phyloP scores from a whole-genome alignment of 2,888 invertebrate genomes.

The Nasonovia ribisnigri region DNA sequence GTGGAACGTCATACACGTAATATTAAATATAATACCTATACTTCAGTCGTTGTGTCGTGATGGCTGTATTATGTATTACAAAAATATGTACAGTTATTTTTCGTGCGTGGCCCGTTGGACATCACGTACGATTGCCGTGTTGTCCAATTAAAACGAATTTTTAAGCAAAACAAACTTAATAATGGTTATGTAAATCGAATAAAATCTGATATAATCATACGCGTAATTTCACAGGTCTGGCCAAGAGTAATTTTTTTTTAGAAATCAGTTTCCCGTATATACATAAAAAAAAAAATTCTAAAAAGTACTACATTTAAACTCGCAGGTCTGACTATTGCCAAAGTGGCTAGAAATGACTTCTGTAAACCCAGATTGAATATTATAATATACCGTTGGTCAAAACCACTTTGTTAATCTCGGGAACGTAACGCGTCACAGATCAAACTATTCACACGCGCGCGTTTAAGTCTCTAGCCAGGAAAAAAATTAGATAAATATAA shows the following conservation, averaged over 20 bases:
- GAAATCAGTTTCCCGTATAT: not conserved
- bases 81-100: not conserved
- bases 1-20: not conserved
- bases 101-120: not conserved
- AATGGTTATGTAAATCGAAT: slow-evolving; percentile 14
- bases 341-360: not conserved
- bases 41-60: not conserved
- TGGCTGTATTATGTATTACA: not conserved
- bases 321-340: not conserved
- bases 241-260: not conserved
- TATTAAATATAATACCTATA: not conserved
- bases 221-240: not conserved
- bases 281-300: not conserved
- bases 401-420: too few relatives aligned
- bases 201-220: not conserved
- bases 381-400: not conserved
- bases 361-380: not conserved
- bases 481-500: not conserved
- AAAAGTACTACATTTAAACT: not conserved
- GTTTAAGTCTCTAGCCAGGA: not conserved
- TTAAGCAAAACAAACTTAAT: not conserved
- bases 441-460: not conserved
- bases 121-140: not conserved
- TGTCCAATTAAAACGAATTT: not conserved
- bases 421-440: not conserved